Conservation (phyloP, 2,888 invertebrate species). For the Magallana nippona region DNA sequence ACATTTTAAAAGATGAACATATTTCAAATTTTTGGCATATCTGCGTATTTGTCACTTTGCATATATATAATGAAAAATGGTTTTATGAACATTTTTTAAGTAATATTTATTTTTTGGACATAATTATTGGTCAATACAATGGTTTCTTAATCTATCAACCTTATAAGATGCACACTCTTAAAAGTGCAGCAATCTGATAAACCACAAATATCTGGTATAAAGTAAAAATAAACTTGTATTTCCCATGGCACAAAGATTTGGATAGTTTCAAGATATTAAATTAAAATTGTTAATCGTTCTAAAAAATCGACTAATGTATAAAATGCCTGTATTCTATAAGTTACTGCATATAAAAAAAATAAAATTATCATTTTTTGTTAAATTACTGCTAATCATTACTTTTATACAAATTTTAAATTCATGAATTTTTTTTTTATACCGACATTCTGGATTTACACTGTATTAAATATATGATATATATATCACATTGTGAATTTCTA, state of each 20-base stretch:
- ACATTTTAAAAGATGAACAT: too few species aligned
- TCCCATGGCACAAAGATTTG: slow-evolving; percentile 17
- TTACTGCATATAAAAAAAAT: too few species aligned
- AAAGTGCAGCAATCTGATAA: background rate
- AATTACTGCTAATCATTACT: too few species aligned
- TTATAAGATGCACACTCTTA: background rate
- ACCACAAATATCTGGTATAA: slow-evolving; percentile 1
- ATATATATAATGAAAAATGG: slow-evolving; percentile 14
- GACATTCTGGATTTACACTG: background rate
- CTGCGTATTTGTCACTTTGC: slow-evolving; percentile 24
- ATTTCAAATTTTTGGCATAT: slow-evolving; percentile 19
- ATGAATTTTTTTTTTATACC: too few species aligned
- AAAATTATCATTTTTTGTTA: too few species aligned
- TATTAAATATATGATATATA: background rate
- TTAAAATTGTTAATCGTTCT: too few species aligned
- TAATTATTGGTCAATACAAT: too few species aligned
- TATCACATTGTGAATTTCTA: slow-evolving; percentile 1
- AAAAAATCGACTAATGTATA: too few species aligned
- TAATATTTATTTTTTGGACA: too few species aligned
- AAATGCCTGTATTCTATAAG: too few species aligned
- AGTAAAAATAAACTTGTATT: background rate
- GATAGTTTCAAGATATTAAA: background rate
- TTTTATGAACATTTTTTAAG: background rate
- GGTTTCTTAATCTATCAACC: background rate
- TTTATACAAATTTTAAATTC: too few species aligned